These are phyloP conservation scores for Hipparchia sbordonii DNA, from an alignment of 2,888 invertebrate genomes.

Conservation along the genomic window DNA sequence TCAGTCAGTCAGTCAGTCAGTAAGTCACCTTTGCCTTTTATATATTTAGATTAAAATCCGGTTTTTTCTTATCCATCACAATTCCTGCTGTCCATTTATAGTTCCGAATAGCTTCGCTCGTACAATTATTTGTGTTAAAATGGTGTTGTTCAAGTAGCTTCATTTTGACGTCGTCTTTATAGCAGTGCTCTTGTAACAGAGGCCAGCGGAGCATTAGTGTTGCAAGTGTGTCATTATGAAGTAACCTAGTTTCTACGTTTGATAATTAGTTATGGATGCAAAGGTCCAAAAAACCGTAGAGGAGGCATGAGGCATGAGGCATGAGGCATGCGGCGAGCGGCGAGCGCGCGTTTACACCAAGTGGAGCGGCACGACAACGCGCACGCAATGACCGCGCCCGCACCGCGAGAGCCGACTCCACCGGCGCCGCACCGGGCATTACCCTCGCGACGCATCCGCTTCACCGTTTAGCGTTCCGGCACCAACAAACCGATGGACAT, in stretches of 20 bases:
- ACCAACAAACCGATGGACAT: background rate
- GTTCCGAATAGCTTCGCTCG: too few relatives aligned
- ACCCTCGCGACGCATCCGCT: conserved; percentile 16
- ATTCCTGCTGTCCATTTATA: too few relatives aligned
- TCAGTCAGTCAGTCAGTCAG: too few relatives aligned
- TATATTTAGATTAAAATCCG: too few relatives aligned
- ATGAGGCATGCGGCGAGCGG: conserved; percentile 47
- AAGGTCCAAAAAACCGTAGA: conserved; percentile 51
- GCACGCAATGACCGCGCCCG: conserved; percentile 42
- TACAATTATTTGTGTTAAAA: too few relatives aligned
- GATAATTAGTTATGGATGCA: conserved; percentile 40
- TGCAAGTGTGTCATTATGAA: too few relatives aligned
- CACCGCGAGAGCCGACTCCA: conserved; percentile 33
- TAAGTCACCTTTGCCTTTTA: too few relatives aligned
- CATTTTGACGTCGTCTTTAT: too few relatives aligned
- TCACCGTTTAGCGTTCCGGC: background rate
- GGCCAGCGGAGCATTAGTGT: too few relatives aligned
- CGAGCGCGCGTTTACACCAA: conserved; percentile 60
- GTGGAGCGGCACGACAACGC: conserved; percentile 68
- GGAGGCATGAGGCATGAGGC: conserved; percentile 51
- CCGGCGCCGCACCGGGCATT: conserved; percentile 36
- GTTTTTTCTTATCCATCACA: too few relatives aligned
- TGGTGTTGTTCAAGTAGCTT: too few relatives aligned
- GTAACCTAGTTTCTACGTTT: background rate
- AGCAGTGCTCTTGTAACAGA: too few relatives aligned